A percentile compares a stretch with the other conserved stretches of the same genome.
These are phyloP conservation scores for Microvelia longipes DNA, from an alignment of 1,140 invertebrate genomes.

Conservation along the genomic window DNA sequence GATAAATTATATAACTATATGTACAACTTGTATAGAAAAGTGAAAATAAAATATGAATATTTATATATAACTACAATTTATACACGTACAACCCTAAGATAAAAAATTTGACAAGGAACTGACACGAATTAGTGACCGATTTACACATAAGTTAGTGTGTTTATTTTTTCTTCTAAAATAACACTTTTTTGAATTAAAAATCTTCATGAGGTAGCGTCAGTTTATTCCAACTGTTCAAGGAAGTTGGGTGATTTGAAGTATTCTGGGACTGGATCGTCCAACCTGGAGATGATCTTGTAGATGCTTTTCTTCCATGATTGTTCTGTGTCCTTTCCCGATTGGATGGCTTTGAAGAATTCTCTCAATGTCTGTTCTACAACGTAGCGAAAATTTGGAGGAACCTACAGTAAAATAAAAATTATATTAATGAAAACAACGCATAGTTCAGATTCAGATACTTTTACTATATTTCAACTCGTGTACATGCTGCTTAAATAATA, in stretches of 20 bases:
- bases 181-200: too few relatives aligned
- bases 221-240: constrained; percentile 91
- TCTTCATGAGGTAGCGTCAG: neutral
- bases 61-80: constrained; percentile 19
- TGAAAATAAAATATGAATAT: constrained; percentile 9
- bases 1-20: too few relatives aligned
- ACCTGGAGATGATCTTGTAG: constrained; percentile 97
- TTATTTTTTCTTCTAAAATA: too few relatives aligned
- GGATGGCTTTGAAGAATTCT: constrained; percentile 97
- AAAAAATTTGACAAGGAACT: too few relatives aligned
- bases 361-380: constrained; percentile 92
- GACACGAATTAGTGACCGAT: too few relatives aligned
- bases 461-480: too few relatives aligned
- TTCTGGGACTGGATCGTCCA: constrained; percentile 96
- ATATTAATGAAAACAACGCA: neutral
- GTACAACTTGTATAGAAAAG: too few relatives aligned
- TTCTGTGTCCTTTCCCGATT: constrained; percentile 86
- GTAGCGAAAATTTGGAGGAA: constrained; percentile 88
- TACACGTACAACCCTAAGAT: constrained; percentile 12
- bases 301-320: constrained; percentile 99
- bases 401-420: constrained; percentile 41
- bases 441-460: too few relatives aligned
- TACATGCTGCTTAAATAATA: too few relatives aligned
- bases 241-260: constrained; percentile 99
- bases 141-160: too few relatives aligned